Evolutionary conservation across 2,888 invertebrate species (phyloP), one percentile per base, ranked within the genome.

Genomic region (Microplitis manilae): DNA sequence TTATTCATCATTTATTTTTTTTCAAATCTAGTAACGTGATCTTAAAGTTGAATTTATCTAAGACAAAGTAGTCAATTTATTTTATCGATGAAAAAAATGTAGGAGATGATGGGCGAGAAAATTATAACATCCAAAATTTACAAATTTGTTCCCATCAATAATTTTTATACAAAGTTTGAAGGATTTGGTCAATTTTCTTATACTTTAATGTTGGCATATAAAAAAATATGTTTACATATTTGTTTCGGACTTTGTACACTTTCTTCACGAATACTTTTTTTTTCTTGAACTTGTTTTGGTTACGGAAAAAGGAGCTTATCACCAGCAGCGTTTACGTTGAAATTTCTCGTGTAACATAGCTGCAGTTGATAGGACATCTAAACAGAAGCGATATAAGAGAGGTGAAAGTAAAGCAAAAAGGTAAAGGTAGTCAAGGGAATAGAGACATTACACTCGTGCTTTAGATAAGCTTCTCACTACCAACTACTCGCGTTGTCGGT

Each of bases 391-490:
- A 59, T 20, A 20, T 50, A 38, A 67, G 17, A 50, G 38, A 68
- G 40, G n/a, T 9, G 50, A 41, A 68, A 8, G 68, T 68, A 60
- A 30, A 60, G 64, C 20, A n/a, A 73, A 73, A 41, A 41, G 17
- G 41, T 20, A 20, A 61, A 62, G 8, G 61, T 72, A 62, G 68
- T 79, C 79, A 64, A 70, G 50, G 75, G 70, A 81, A 84, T 84
- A 84, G 83, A 85, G 82, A 85, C 82, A 85, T 85, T 83, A 84
- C 77, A 81, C 81, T 83, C 38, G 80, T 77, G 81, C 81, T 83
- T 84, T 82, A 83, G 84, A 85, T 85, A 85, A 85, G 80, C 62
- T 40, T 68, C 62, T 61, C 62, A 39, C 59, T 50, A 50, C 50
- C 13, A 13, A 50, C 50, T 50, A 50, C 13, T 50, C 50, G 50